Base-by-base conservation (phyloP, 1,140 invertebrate species). In the Drosophila subobscura region DNA sequence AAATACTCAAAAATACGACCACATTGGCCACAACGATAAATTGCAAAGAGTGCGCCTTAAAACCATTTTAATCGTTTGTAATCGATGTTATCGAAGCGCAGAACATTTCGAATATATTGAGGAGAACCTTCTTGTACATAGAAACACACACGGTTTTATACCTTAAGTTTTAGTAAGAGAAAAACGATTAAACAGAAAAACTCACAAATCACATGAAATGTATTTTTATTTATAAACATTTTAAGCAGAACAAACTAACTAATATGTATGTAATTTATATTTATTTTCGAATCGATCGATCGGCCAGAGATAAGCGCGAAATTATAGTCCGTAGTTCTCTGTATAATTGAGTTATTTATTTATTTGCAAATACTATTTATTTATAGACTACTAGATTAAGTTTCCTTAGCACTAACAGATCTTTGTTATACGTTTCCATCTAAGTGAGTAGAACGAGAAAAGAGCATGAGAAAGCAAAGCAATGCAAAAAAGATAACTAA, bases 1-100 rank as follows among this genome's bases (percentile, higher is more conserved):
- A 83, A 88, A 86, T 88, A 88, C 83, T 86, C 81, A 86, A 75
- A 88, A 83, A 83, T 66, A 68, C 81, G 45, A 88, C 55, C 83
- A 88, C 73, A 49, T 61, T 46, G 40, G 54, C 47, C 49, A 50
- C 16, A 45, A 47, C 20, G 55, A 80, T 64, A 89, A 67, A 72
- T 89, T 88, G 76, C 76, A 89, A 88, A 78, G 37, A 44, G 8
- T 37, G 8, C 14, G 65, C 65, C 67, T 47, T 67, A 50, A 63
- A 27, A 37, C 55, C 46, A 53, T 54, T 54, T 47, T 23, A 54
- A 54, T 47, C 23, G 23, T 49, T 33, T 42, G n/a, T 44, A 44
- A 10, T 33, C 29, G 7, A 10, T 37, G 10, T 37, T 37, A 37
- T 16, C 25, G 16, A 65, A 53, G 27, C 49, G 29, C 22, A 41